Percentiles rank a stretch among this genome's conserved stretches.
These are phyloP conservation scores for Eulemur mongoz DNA, from an alignment of 2,797 vertebrate species.

Conservation along the genomic window DNA sequence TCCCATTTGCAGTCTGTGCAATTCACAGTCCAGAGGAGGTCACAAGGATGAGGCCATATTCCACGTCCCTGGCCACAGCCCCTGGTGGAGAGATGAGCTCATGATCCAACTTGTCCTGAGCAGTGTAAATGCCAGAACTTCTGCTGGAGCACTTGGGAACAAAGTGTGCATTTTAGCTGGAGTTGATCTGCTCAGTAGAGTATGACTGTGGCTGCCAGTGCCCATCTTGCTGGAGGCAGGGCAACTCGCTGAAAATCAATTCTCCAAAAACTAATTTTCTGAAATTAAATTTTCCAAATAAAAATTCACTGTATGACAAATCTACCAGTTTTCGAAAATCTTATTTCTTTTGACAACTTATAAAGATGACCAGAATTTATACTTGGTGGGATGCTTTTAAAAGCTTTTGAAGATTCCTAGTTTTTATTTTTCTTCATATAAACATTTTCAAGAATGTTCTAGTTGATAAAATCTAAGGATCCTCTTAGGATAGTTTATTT, in stretches of 20 bases:
- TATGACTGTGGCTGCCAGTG: not conserved
- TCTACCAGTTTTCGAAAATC: slow-evolving; percentile 22
- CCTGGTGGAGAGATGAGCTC: not conserved
- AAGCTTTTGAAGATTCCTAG: not conserved
- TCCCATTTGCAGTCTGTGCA: not conserved
- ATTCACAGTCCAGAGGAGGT: not conserved
- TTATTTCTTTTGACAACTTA: slow-evolving; percentile 44
- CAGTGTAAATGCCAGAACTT: not conserved
- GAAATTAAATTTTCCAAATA: slow-evolving; percentile 53
- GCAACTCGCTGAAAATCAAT: slow-evolving; percentile 36
- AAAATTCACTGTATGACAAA: not conserved
- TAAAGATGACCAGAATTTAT: not conserved
- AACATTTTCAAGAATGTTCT: not conserved
- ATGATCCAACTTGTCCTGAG: not conserved
- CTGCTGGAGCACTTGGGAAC: not conserved
- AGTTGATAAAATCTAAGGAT: slow-evolving; percentile 18
- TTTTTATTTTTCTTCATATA: slow-evolving; percentile 16
- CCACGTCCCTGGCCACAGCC: not conserved
- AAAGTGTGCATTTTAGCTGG: not conserved
- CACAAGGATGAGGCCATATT: not conserved
- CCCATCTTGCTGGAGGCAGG: not conserved
- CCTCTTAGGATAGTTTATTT: not conserved
- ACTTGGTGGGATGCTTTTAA: not conserved
- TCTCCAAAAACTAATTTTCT: slow-evolving; percentile 46
- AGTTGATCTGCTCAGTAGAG: not conserved